Evolutionary conservation across 2,888 invertebrate species (phyloP), one percentile per base, ranked within the genome.

Genomic region (Aleiodes testaceus): DNA sequence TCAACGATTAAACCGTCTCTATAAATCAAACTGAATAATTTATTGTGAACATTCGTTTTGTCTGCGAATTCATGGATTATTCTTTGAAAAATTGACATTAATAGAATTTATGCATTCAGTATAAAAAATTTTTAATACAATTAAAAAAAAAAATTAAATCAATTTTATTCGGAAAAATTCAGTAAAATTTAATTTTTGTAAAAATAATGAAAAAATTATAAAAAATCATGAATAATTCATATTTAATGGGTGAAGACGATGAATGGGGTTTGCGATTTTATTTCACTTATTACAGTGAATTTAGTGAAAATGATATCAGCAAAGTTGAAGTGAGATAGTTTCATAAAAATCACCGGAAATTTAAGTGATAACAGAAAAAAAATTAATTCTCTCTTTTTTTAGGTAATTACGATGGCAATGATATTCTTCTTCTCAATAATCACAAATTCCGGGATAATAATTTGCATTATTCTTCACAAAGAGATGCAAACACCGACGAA

Each of bases 401-500:
- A 42, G 84, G 82, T 89, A 52, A 86, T 87, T 64, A 81, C 87
- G 61, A 77, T 89, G 68, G 86, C 88, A 5, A 83, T 88, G 68
- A 85, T 88, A 63, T 88, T 89, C 76, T 80, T 89, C 44, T 78
- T 88, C 20, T 90, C 90, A 6, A 83, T 91, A n/a, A 81, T 88
- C 11, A 89, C 89, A 65, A 91, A 91, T 81, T 82, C 88, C 49
- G 87, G 89, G 64, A 89, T 91, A 72, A 88, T 89, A 11, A 84
- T 87, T 45, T 90, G 90, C 74, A 88, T 90, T 66, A 84, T 90
- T 69, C 87, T 89, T 82, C 90, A 88, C 78, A 82, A 89, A 49
- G 89, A 90, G 79, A 89, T 90, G 88, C 85, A 89, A 78, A 90
- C 90, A 44, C 90, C 91, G 72, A 90, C 90, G 74, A 91, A 90